phyloP scores from a whole-genome alignment of 2,888 invertebrate genomes.

The Lithophane socia region DNA sequence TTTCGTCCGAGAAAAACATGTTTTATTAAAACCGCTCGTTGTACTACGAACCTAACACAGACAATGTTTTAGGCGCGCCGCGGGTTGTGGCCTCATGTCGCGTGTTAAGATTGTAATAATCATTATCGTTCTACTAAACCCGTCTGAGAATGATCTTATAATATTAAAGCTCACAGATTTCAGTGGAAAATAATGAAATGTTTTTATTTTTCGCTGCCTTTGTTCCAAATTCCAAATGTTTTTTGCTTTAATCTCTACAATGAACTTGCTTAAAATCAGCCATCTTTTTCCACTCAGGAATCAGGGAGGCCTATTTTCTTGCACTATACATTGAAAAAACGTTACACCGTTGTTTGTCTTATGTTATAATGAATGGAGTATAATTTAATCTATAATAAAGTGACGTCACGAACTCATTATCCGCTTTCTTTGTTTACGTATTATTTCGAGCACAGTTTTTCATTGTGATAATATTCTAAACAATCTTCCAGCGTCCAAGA shows the following conservation, averaged over 20 bases:
- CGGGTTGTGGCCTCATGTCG: conserved; percentile 52
- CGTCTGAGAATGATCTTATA: conserved; percentile 28
- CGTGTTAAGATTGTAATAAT: conserved; percentile 33
- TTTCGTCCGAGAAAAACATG: conserved; percentile 8
- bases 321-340: not conserved
- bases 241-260: not conserved
- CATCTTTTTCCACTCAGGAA: not conserved
- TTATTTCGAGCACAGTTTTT: conserved; percentile 53
- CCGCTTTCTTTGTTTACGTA: conserved; percentile 40
- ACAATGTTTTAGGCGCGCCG: conserved; percentile 43
- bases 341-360: not conserved
- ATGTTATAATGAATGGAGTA: not conserved
- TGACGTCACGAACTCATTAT: conserved; percentile 46
- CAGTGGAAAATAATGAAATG: conserved; percentile 14
- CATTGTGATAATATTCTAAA: conserved; percentile 36
- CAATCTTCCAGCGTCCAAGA: conserved; percentile 40
- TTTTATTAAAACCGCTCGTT: conserved; percentile 31
- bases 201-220: conserved; percentile 14
- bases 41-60: conserved; percentile 27
- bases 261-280: not conserved
- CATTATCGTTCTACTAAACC: conserved; percentile 34
- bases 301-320: not conserved
- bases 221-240: conserved; percentile 5
- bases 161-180: conserved; percentile 10
- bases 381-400: not conserved